Evolutionary conservation across 2,113 vertebrate genomes (phyloP), one percentile per base, ranked within the genome.

Genomic region (Mastomys coucha): DNA sequence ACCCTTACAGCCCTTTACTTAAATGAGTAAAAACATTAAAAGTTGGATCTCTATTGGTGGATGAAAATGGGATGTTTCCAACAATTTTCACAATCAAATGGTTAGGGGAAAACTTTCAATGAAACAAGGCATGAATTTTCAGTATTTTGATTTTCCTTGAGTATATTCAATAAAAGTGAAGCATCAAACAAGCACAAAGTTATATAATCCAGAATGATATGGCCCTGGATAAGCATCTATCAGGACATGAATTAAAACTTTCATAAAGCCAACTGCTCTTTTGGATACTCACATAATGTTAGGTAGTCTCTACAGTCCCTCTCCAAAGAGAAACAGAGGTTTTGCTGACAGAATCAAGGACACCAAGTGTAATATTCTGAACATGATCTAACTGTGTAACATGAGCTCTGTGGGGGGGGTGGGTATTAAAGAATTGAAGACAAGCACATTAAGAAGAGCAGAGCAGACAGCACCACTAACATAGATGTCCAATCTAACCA

Each of bases 401-500:
- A 95, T 76, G 45, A 95, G 96, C 91, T 94, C 63, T n/a, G n/a
- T n/a, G 16, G 39, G 17, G 81, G 69, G 36, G 11, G 31, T 0
- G 16, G 33, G 88, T 88, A 92, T 87, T 92, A 69, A 53, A 33
- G 84, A 91, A 95, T 87, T 92, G 69, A 53, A 96, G 94, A 53
- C 82, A 97, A 97, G 91, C 16, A 89, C 42, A 81, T 91, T 96
- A 95, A 77, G 58, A 42, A 73, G 87, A 87, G 14, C 63, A 91
- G 42, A 88, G 39, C 70, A 93, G 96, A 97, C 80, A 72, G 60
- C 42, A 76, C n/a, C 51, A 84, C 51, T 85, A 89, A 82, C 84
- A 93, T n/a, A 96, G 88, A 98, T 96, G 97, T 94, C 76, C 65
- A 93, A 82, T 96, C 91, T 42, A 94, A 96, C 33, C 96, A 73